phyloP scores from a whole-genome alignment of 23 tunicate genomes.

The Oikopleura albicans region DNA sequence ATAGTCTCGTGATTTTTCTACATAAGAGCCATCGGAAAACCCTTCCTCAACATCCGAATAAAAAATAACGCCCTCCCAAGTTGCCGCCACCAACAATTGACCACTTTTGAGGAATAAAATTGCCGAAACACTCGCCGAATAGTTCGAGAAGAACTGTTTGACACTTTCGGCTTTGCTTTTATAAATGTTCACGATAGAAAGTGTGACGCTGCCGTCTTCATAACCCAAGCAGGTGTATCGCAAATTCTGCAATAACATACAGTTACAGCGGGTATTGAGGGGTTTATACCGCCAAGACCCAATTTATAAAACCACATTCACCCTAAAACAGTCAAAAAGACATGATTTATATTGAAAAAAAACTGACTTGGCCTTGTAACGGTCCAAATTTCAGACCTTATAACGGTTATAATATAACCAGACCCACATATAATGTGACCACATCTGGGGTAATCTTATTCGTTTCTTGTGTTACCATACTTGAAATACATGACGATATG shows the following conservation, averaged over 20 bases:
- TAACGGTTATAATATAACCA: too few species aligned
- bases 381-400: too few species aligned
- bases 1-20: neutral
- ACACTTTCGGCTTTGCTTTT: neutral
- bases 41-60: neutral
- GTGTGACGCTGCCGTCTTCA: neutral
- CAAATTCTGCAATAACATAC: neutral
- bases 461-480: too few species aligned
- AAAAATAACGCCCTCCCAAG: constrained; percentile 1
- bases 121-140: neutral
- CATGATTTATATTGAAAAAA: too few species aligned
- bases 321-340: too few species aligned
- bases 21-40: neutral
- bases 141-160: neutral
- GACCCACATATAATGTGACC: too few species aligned
- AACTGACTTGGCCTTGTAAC: too few species aligned
- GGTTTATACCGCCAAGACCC: too few species aligned
- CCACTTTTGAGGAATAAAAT: neutral
- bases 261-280: too few species aligned
- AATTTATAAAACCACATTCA: too few species aligned
- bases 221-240: neutral
- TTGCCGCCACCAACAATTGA: neutral
- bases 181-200: neutral
- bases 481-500: too few species aligned
- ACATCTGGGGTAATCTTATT: too few species aligned